phyloP scores from a whole-genome alignment of 2,888 invertebrate species.

The Eupithecia dodoneata region DNA sequence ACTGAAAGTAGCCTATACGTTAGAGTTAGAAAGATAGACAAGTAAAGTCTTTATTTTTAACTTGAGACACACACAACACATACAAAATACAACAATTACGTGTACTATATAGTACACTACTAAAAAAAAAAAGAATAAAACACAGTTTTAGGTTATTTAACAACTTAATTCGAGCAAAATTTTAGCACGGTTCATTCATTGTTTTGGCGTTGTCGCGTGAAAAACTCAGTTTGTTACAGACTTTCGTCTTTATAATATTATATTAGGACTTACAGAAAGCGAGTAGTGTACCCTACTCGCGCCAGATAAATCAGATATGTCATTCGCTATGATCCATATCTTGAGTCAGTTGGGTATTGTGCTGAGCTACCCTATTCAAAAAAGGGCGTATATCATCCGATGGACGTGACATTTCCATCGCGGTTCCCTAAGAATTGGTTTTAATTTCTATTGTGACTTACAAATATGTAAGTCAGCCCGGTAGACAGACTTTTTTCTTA shows the following conservation, averaged over 20 bases:
- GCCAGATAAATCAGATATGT: not conserved
- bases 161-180: not conserved
- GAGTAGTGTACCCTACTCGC: not conserved
- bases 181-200: not conserved
- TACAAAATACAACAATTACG: too few species aligned
- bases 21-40: too few species aligned
- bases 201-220: not conserved
- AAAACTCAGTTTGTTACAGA: not conserved
- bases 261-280: not conserved
- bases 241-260: not conserved
- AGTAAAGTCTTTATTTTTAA: too few species aligned
- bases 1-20: too few species aligned
- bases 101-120: too few species aligned
- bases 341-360: not conserved
- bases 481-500: too few species aligned
- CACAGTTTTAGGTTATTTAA: too few species aligned
- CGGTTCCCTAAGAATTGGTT: too few species aligned
- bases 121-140: too few species aligned
- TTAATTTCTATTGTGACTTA: not conserved
- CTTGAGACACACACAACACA: too few species aligned
- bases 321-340: not conserved
- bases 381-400: not conserved
- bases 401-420: not conserved
- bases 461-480: not conserved
- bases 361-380: not conserved